These are phyloP conservation scores for Dendropsophus ebraccatus DNA, from an alignment of 2,113 vertebrate genomes.

Conservation along the genomic window DNA sequence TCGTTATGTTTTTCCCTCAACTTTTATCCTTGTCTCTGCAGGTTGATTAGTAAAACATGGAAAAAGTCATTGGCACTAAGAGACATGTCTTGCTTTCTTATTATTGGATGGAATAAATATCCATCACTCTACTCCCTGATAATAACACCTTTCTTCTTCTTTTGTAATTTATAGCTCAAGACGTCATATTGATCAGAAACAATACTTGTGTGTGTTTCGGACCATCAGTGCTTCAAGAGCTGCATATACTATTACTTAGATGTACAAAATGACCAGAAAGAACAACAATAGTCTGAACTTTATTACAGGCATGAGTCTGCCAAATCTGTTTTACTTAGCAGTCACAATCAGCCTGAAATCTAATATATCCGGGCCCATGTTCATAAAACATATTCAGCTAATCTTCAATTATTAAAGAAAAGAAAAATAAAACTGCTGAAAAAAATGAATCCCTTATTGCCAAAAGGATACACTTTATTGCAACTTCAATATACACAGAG, in stretches of 20 bases:
- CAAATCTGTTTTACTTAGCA: constrained; percentile 25
- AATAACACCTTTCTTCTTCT: too few species aligned
- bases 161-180: too few species aligned
- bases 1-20: too few species aligned
- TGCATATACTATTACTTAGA: background rate
- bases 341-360: constrained; percentile 13
- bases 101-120: too few species aligned
- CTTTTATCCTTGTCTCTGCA: too few species aligned
- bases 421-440: constrained; percentile 41
- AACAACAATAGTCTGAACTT: background rate
- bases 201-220: too few species aligned
- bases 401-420: constrained; percentile 53
- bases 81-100: too few species aligned
- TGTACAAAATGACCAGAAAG: background rate
- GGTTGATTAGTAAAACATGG: too few species aligned
- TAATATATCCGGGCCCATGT: constrained; percentile 30
- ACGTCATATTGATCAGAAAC: too few species aligned
- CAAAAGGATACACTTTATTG: constrained; percentile 51
- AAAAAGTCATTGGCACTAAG: too few species aligned
- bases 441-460: constrained; percentile 46
- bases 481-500: constrained; percentile 23
- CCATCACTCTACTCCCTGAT: too few species aligned
- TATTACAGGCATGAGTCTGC: background rate
- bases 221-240: background rate
- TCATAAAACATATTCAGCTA: constrained; percentile 18